Base-by-base conservation (phyloP, 2,113 vertebrate species). In the Taurulus bubalis region DNA sequence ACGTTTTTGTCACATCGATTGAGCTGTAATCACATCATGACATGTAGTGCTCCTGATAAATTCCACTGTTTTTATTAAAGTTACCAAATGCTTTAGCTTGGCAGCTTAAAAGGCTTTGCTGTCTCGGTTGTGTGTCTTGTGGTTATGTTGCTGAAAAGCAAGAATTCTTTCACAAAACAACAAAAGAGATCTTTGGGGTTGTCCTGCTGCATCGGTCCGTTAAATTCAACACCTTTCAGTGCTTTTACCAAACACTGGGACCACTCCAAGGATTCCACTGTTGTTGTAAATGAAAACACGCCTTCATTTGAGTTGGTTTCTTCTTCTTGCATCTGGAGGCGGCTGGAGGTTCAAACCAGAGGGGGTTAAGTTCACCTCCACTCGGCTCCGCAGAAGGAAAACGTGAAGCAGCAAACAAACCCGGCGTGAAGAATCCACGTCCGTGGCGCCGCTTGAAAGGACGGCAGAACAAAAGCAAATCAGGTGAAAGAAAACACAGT, bases 381-480 rank as follows among this genome's bases (percentile, higher is more conserved):
- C 62, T 9, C 0, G 22, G 8, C 64, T 70, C 28, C 18, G n/a
- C n/a, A 70, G 76, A 51, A 70, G 53, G 59, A 66, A 70, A 74
- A 30, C 15, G 30, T 36, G 63, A 34, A 42, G 66, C 49, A 42
- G 77, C 20, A 56, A 75, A 53, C 58, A 42, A 66, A 75, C 63
- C 12, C 0, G 2, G 38, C 62, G 70, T 63, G 78, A 67, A 53
- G 49, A 36, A 55, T 60, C 51, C 42, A 83, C 34, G 70, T 75
- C 59, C 24, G 42, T 70, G 73, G 36, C 70, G 22, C 77, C 34
- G 47, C 79, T 63, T 72, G 75, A 87, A 79, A 72, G 79, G 62
- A 71, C 32, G 22, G 49, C 32, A 62, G 80, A 84, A 73, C 63
- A 75, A 80, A 84, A 60, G 73, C 63, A 69, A 71, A 79, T 76